Percentiles rank a stretch among this genome's conserved stretches.
Evolutionary conservation across 2,888 invertebrate genomes (phyloP).

Genomic region (Melinaea menophilus): DNA sequence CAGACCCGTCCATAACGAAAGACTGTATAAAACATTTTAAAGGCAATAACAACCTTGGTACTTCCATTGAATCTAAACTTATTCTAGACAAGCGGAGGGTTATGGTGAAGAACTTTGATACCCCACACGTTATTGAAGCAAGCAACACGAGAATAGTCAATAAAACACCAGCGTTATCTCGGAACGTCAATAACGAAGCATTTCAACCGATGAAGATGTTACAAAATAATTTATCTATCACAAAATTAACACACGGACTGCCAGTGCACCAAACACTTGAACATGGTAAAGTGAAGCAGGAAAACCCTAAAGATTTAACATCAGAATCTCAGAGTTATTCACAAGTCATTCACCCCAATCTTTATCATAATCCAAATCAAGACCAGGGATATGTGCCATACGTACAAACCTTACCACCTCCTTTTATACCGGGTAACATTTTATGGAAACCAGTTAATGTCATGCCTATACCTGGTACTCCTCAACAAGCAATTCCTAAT

Average conservation of each 20-base stretch:
- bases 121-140: not conserved
- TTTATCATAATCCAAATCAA: conserved; percentile 15
- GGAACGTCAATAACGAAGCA: not conserved
- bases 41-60: not conserved
- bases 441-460: conserved; percentile 52
- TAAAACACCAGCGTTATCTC: no score
- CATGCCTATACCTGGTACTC: conserved; percentile 34
- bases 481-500: conserved; percentile 24
- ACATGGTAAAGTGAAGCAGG: conserved; percentile 24
- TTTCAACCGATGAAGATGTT: not conserved
- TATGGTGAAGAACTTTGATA: not conserved
- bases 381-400: conserved; percentile 30
- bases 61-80: not conserved
- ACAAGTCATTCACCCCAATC: conserved; percentile 11
- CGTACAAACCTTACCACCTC: conserved; percentile 38
- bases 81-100: not conserved
- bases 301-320: conserved; percentile 43
- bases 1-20: not conserved
- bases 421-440: conserved; percentile 43
- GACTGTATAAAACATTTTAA: not conserved
- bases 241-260: not conserved
- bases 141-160: no score
- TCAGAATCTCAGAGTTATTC: conserved; percentile 6
- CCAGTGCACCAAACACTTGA: not conserved
- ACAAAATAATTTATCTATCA: not conserved